Evolutionary conservation across 2,797 vertebrate genomes (phyloP).

Genomic region (Rhabdomys pumilio): DNA sequence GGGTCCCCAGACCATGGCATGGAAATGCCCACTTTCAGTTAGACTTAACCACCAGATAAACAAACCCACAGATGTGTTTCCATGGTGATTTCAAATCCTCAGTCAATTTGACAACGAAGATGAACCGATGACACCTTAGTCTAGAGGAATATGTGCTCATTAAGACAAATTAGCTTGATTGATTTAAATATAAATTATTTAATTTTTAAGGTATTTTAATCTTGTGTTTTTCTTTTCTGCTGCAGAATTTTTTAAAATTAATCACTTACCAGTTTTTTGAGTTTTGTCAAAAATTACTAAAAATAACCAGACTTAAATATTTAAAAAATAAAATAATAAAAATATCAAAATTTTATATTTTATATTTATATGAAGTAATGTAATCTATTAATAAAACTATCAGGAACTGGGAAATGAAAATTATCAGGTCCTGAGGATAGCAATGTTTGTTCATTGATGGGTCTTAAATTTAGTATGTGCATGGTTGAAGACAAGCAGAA

Average conservation of each 20-base stretch:
- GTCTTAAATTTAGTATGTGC: not conserved
- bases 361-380: not conserved
- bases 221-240: not conserved
- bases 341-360: not conserved
- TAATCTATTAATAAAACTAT: not conserved
- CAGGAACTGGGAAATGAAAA: not conserved
- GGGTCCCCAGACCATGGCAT: not conserved
- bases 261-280: conserved; percentile 1
- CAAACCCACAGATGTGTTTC: not conserved
- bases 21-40: not conserved
- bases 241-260: not conserved
- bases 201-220: not conserved
- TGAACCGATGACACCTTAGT: not conserved
- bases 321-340: not conserved
- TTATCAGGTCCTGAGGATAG: not conserved
- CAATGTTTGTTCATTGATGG: not conserved
- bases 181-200: not conserved
- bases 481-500: not conserved
- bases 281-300: conserved; percentile 11
- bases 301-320: not conserved
- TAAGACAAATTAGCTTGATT: not conserved
- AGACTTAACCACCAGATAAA: not conserved
- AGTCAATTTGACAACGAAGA: not conserved
- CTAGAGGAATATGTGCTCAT: not conserved
- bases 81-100: not conserved